Conservation (phyloP, 1,140 invertebrate species). For the Callitettix versicolor region DNA sequence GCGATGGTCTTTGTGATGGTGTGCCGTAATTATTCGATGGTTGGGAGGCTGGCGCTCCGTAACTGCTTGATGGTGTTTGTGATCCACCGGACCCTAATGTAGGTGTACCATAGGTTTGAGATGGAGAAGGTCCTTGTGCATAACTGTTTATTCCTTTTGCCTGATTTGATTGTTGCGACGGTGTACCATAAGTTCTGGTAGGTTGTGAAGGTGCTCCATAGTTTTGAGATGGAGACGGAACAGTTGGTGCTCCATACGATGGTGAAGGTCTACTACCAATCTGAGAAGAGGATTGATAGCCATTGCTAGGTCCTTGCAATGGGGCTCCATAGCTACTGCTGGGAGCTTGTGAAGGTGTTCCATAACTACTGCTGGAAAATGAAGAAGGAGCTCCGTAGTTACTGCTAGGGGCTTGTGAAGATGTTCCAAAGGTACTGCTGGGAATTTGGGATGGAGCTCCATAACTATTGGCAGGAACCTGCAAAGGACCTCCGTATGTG, state of each 20-base stretch:
- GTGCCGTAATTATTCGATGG: background rate
- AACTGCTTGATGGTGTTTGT: too few species aligned
- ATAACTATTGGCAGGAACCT: slow-evolving; percentile 15
- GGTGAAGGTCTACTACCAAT: slow-evolving; percentile 5
- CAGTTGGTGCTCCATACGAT: slow-evolving; percentile 15
- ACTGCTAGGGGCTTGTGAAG: background rate
- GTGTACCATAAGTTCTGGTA: background rate
- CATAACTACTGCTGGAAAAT: background rate
- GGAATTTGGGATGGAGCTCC: slow-evolving; percentile 8
- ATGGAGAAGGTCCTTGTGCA: too few species aligned
- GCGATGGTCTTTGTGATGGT: slow-evolving; percentile 15
- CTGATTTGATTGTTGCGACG: background rate
- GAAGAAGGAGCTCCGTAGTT: slow-evolving; percentile 1
- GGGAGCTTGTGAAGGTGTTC: background rate
- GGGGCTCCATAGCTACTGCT: background rate
- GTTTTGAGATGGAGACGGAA: background rate
- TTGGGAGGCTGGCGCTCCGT: background rate
- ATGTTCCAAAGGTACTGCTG: too few species aligned
- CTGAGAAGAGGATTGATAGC: slow-evolving; percentile 3
- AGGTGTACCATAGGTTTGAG: too few species aligned
- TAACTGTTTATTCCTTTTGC: too few species aligned
- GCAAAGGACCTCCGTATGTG: slow-evolving; percentile 16
- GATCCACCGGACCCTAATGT: too few species aligned
- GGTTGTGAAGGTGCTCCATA: slow-evolving; percentile 8
- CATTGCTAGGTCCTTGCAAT: background rate